These are phyloP conservation scores for Trichopoda pennipes DNA, from an alignment of 2,888 invertebrate species.

Conservation along the genomic window DNA sequence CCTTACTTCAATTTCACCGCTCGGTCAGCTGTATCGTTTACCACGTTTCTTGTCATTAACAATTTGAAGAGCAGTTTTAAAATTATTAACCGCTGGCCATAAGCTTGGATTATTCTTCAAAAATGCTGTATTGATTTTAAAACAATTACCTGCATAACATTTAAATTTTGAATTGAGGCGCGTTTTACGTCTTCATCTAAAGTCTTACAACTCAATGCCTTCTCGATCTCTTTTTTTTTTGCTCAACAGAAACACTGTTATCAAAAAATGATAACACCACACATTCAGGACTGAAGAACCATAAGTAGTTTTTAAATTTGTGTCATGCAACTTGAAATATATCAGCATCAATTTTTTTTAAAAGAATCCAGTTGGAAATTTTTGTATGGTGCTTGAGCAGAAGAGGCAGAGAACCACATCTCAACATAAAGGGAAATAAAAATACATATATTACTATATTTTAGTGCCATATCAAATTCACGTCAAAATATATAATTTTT, in stretches of 20 bases:
- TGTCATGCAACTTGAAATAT: conserved; percentile 23
- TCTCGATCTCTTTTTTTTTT: no score
- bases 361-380: conserved; percentile 40
- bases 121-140: no score
- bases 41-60: conserved; percentile 34
- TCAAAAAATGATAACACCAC: no score
- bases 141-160: no score
- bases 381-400: conserved; percentile 35
- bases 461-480: conserved; percentile 21
- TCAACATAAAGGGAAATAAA: conserved; percentile 42
- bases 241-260: no score
- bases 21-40: no score
- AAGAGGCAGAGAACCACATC: conserved; percentile 19
- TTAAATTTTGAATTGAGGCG: no score
- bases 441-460: conserved; percentile 32
- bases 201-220: no score
- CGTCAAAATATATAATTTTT: conserved; percentile 36
- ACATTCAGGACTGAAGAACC: no score
- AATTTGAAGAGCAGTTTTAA: conserved; percentile 37
- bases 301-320: conserved; percentile 38
- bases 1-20: no score
- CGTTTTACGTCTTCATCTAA: no score
- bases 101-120: conserved; percentile 32
- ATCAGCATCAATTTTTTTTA: conserved; percentile 35
- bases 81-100: conserved; percentile 33